Conservation (phyloP, 1,140 invertebrate species). For the Atopsyche davidsoni region DNA sequence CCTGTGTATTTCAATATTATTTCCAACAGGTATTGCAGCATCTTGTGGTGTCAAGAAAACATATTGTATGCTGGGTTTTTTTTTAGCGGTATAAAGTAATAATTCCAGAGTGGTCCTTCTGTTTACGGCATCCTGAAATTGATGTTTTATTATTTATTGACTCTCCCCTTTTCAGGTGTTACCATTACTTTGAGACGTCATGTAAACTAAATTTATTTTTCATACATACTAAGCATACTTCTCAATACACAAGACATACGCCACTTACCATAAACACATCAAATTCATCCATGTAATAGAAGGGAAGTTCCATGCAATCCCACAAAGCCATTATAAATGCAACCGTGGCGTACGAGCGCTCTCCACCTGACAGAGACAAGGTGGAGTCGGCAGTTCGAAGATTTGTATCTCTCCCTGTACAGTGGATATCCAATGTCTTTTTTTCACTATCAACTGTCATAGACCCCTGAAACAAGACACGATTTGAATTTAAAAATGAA, state of each 20-base stretch:
- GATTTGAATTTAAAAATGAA: constrained; percentile 2
- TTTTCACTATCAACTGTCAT: constrained; percentile 57
- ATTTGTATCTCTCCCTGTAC: constrained; percentile 49
- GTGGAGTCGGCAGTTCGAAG: constrained; percentile 44
- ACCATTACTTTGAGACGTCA: no score
- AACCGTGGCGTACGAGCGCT: constrained; percentile 91
- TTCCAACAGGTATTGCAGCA: constrained; percentile 50
- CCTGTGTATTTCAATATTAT: constrained; percentile 53
- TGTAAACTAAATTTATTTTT: no score
- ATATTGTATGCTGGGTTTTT: constrained; percentile 58
- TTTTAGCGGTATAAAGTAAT: constrained; percentile 57
- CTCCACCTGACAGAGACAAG: constrained; percentile 83
- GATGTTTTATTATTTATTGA: no score
- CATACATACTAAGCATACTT: no score
- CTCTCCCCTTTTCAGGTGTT: no score
- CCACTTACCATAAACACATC: constrained; percentile 90
- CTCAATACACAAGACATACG: constrained; percentile 23
- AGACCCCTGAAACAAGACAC: constrained; percentile 44
- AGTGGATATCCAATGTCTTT: constrained; percentile 52
- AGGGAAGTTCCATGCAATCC: constrained; percentile 85
- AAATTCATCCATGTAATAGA: constrained; percentile 96
- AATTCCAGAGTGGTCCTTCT: constrained; percentile 62
- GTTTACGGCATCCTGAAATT: constrained; percentile 66
- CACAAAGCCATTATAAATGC: constrained; percentile 91
- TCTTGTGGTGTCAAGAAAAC: constrained; percentile 73